Base-by-base conservation (phyloP, 2,113 vertebrate genomes). In the Lepisosteus osseus region DNA sequence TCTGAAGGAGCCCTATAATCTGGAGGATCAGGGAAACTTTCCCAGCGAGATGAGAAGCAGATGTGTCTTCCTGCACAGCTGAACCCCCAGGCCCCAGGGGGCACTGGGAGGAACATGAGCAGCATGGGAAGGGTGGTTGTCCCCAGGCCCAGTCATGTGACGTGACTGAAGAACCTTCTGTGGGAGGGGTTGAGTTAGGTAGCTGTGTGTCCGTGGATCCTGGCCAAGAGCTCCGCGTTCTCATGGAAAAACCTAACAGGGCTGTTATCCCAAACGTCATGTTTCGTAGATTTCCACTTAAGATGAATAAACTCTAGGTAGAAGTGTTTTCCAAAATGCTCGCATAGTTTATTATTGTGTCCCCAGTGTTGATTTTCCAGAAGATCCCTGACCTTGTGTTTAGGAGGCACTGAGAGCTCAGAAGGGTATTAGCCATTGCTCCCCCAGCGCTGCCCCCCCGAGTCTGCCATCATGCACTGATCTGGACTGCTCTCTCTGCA, bases 21-120 rank as follows among this genome's bases (percentile, higher is more conserved):
- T 86, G 72, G 47, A 44, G 72, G 83, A 91, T 89, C 71, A 67
- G 80, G 81, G 86, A 86, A 86, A 90, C 82, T 92, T 92, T 91
- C 90, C 90, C 89, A 91, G 83, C 78, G 63, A 85, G 87, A 92
- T 91, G 90, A 90, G 86, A 92, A 92, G 89, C 91, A 92, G 91
- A 92, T 92, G 90, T 90, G 73, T 86, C 62, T 85, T 71, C 79
- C 72, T 80, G 83, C 81, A 71, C 68, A 82, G 85, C 81, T 86
- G 65, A 64, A 78, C 86, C 78, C 80, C n/a, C 83, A 41, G 68
- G 54, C 72, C 74, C 64, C 64, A 73, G 15, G 69, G 71, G 86
- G 83, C 59, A 82, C 73, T 75, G 74, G 73, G 81, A 81, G 83
- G 87, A 90, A 89, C 85, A 88, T 84, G 82, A 90, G 86, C 84